Evolutionary conservation across 2,888 invertebrate species (phyloP), one percentile per base, ranked within the genome.

Genomic region (Silvanus unidentatus): DNA sequence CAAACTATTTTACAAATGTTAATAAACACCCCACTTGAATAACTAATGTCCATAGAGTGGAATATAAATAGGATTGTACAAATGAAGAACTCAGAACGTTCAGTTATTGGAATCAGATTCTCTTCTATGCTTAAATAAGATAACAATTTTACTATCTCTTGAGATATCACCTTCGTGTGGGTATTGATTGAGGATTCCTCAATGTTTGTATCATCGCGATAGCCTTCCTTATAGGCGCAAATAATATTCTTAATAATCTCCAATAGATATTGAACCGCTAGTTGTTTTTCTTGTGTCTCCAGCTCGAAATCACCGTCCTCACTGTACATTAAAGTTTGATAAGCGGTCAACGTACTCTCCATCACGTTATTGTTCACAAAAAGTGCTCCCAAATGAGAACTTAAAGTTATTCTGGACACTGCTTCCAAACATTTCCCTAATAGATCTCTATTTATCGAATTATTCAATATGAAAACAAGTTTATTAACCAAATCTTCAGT

Each of bases 391-490:
- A 65, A 29, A 50, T 60, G 58, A 15, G 50, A 51, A 37, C 61
- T 59, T 10, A 40, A 40, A 8, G 65, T 64, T 44, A 69, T 50
- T 50, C 64, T 64, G 2, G 58, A 53, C 3, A 80, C 65, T 32
- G 79, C 77, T 60, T 83, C 81, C 37, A 84, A 68, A 1, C 79
- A 75, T 43, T 76, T 75, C 1, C 74, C 58, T 8, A 84, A 59
- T 1, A 85, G 68, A 12, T 78, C 76, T 53, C 73, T 75, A 63
- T 84, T 86, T 9, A 81, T 80, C 0, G 89, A 89, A 67, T 86
- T 88, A 43, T 75, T 77, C 45, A 92, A 69, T 50, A 91, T 85
- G 62, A 84, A 88, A 15, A 16, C 78, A 35, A 89, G 66, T 52
- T 80, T 75, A 38, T 77, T 72, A 0, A 81, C 73, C 48, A 81